phyloP scores from a whole-genome alignment of 2,113 vertebrate species.

The Cinclus cinclus region DNA sequence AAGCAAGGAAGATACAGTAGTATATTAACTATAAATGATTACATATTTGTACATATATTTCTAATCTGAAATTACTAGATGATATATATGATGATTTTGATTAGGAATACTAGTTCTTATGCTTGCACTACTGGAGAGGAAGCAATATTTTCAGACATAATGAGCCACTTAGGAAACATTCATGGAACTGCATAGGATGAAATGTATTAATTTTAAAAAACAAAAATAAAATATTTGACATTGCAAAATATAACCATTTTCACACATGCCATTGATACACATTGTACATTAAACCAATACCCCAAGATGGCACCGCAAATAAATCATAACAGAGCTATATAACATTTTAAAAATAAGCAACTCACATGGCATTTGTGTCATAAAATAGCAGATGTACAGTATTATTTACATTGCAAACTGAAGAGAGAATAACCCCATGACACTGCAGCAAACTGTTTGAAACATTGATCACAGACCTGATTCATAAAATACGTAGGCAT shows the following conservation, averaged over 20 bases:
- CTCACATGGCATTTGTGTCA: conserved; percentile 59
- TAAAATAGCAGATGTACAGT: conserved; percentile 69
- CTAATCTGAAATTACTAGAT: conserved; percentile 59
- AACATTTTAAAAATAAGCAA: conserved; percentile 67
- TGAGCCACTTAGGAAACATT: conserved; percentile 51
- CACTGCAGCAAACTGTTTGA: conserved; percentile 32
- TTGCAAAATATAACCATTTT: conserved; percentile 65
- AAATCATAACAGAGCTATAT: conserved; percentile 41
- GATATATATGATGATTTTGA: conserved; percentile 41
- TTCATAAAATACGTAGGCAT: conserved; percentile 47
- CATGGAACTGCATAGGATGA: conserved; percentile 48
- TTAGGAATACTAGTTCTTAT: conserved; percentile 28
- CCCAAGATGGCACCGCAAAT: conserved; percentile 54
- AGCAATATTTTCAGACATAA: conserved; percentile 54
- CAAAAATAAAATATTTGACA: conserved; percentile 49
- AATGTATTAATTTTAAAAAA: conserved; percentile 51
- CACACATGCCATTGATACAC: conserved; percentile 68
- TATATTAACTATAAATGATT: conserved; percentile 43
- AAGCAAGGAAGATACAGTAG: conserved; percentile 42
- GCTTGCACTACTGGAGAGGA: conserved; percentile 29
- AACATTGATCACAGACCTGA: conserved; percentile 61
- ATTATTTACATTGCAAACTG: conserved; percentile 71
- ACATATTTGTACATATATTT: conserved; percentile 52
- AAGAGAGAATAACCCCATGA: conserved; percentile 62
- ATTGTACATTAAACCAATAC: conserved; percentile 57